Conservation (phyloP, 2,113 vertebrate genomes). For the Dunckerocampus dactyliophorus region DNA sequence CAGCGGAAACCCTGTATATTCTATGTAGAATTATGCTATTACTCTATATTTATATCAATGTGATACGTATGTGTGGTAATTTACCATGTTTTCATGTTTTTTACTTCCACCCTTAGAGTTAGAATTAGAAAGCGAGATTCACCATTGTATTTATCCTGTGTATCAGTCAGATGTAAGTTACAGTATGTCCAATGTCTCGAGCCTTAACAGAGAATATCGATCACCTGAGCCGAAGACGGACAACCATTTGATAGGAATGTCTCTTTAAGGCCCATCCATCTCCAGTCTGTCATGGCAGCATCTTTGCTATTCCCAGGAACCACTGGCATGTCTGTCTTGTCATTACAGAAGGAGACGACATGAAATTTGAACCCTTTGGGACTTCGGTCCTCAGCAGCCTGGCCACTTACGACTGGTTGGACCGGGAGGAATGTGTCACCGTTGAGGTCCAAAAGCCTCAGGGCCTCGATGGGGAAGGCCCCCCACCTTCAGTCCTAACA, state of each 20-base stretch:
- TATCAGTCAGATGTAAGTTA: neutral
- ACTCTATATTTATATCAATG: too few species aligned
- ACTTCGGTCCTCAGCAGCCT: slow-evolving; percentile 79
- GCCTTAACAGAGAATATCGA: neutral
- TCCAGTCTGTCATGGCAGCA: slow-evolving; percentile 18
- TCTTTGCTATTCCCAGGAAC: slow-evolving; percentile 49
- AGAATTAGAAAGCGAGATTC: too few species aligned
- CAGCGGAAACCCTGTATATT: too few species aligned
- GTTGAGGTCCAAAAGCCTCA: slow-evolving; percentile 71
- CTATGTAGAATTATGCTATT: too few species aligned
- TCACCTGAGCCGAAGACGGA: neutral
- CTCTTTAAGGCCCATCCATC: slow-evolving; percentile 13
- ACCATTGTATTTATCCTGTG: neutral
- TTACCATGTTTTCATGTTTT: too few species aligned
- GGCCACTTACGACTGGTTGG: slow-evolving; percentile 85
- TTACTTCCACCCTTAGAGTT: too few species aligned
- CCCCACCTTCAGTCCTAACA: slow-evolving; percentile 64
- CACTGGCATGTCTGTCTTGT: slow-evolving; percentile 70
- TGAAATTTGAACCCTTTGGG: slow-evolving; percentile 87
- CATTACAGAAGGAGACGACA: slow-evolving; percentile 88
- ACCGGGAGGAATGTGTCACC: slow-evolving; percentile 78
- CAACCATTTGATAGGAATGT: slow-evolving; percentile 10
- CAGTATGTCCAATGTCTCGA: neutral
- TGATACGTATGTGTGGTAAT: too few species aligned
- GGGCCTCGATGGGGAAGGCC: slow-evolving; percentile 59